Base-by-base conservation (phyloP, 2,113 vertebrate species). In the Lagopus muta region DNA sequence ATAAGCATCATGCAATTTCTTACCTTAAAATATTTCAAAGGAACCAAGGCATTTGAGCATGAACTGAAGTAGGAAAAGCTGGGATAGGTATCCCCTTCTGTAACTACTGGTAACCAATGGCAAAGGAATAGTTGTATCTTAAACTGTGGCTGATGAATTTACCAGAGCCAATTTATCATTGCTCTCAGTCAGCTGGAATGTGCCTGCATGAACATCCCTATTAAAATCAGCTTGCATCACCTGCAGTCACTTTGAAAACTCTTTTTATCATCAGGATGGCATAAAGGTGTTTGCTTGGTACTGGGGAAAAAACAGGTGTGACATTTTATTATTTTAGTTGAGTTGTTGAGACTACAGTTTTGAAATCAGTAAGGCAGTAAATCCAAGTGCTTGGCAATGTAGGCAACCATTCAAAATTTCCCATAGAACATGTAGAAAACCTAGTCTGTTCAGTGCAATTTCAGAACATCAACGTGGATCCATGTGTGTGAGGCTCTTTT, bases 111-210 rank as follows among this genome's bases (percentile, higher is more conserved):
- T 71, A 92, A 88, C 42, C 38, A 42, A 64, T 45, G 4, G 40
- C 54, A 86, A 50, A 82, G 40, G 3, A 80, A 21, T 30, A 76
- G 40, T 47, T 54, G 61, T 32, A 34, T 43, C 30, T 74, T 58
- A 73, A 94, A 30, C n/a, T 13, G 14, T 19, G 28, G 32, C 50
- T 91, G 47, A 67, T 74, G 30, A 57, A 78, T 52, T 94, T 77
- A 67, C 47, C 55, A 70, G 60, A 83, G 65, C 32, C 17, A 25
- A 2, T 36, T 83, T 74, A 87, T 55, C 86, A 57, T n/a, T 64
- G 79, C 64, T 95, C 69, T 83, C 86, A 88, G 88, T 91, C 79
- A 93, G 65, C 69, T 69, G 92, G 72, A 94, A 91, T 74, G 32
- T 32, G 91, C 67, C 71, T 38, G 45, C 54, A 54, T 19, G 30